Evolutionary conservation across 2,888 invertebrate species (phyloP).

Genomic region (Endotricha flammealis): DNA sequence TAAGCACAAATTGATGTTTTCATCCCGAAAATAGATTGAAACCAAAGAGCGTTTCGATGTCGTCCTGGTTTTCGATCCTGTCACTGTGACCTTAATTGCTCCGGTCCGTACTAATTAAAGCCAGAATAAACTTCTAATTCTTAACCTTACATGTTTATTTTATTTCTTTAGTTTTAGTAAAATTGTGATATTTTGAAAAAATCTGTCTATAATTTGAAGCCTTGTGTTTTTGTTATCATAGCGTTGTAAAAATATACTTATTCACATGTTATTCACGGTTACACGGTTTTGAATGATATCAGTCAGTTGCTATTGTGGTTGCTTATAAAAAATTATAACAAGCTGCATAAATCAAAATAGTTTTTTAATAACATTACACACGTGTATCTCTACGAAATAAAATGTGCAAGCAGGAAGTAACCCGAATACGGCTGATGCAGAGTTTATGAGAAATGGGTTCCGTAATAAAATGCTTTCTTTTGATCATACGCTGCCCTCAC

Average conservation of each 20-base stretch:
- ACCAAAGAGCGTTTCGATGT: constrained; percentile 22
- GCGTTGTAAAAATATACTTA: too few relatives aligned
- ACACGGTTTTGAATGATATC: too few relatives aligned
- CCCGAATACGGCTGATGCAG: constrained; percentile 34
- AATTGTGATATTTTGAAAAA: too few relatives aligned
- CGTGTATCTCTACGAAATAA: constrained; percentile 20
- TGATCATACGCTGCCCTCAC: constrained; percentile 35
- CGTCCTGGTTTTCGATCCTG: constrained; percentile 16
- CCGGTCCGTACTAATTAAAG: not conserved
- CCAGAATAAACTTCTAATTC: not conserved
- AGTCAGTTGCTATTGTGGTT: too few relatives aligned
- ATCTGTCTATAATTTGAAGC: too few relatives aligned
- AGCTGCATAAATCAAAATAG: constrained; percentile 4
- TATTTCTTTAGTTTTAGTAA: constrained; percentile 18
- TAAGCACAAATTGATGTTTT: not conserved
- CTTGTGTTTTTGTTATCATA: too few relatives aligned
- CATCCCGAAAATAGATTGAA: constrained; percentile 11
- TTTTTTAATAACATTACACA: constrained; percentile 19
- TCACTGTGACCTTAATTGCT: constrained; percentile 17
- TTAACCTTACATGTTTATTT: not conserved
- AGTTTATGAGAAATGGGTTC: constrained; percentile 43
- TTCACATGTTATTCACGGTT: too few relatives aligned
- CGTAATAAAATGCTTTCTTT: constrained; percentile 51
- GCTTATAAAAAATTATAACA: too few relatives aligned
- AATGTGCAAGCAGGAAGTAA: constrained; percentile 47